These are phyloP conservation scores for Todiramphus saurophagus DNA, from an alignment of 2,113 vertebrate species.

Conservation along the genomic window DNA sequence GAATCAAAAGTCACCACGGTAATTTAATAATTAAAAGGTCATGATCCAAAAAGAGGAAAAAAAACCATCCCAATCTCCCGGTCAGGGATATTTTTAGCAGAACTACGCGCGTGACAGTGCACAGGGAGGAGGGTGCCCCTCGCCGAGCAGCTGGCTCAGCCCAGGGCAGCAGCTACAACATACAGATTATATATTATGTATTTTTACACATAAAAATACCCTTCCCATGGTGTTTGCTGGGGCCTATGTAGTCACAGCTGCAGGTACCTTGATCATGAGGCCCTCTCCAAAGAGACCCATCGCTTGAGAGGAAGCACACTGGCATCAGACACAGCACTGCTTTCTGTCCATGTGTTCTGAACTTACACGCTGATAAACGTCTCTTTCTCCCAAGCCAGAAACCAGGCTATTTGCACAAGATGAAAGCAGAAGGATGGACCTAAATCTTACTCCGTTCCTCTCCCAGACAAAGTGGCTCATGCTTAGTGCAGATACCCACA, in stretches of 20 bases:
- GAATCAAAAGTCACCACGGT: not conserved
- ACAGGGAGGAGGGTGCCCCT: not conserved
- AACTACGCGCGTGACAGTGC: not conserved
- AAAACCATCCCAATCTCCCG: not conserved
- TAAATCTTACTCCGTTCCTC: not conserved
- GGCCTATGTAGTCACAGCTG: not conserved
- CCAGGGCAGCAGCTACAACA: not conserved
- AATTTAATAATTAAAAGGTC: conserved; percentile 26
- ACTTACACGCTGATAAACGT: not conserved
- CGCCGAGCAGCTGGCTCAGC: not conserved
- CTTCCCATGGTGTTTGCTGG: not conserved
- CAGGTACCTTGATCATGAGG: rapidly evolving
- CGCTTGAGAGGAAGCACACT: rapidly evolving
- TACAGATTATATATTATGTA: not conserved
- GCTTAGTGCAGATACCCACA: not conserved
- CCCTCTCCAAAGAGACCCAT: not conserved
- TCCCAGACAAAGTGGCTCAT: not conserved
- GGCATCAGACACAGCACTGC: not conserved
- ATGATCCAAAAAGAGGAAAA: not conserved
- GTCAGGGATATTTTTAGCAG: not conserved
- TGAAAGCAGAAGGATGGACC: rapidly evolving
- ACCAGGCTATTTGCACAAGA: not conserved
- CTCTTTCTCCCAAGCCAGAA: not conserved
- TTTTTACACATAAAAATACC: not conserved
- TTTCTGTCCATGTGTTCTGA: not conserved